Percentiles rank a stretch among this genome's conserved stretches.
Evolutionary conservation across 2,113 vertebrate genomes (phyloP).

Genomic region (Dasyurus viverrinus): DNA sequence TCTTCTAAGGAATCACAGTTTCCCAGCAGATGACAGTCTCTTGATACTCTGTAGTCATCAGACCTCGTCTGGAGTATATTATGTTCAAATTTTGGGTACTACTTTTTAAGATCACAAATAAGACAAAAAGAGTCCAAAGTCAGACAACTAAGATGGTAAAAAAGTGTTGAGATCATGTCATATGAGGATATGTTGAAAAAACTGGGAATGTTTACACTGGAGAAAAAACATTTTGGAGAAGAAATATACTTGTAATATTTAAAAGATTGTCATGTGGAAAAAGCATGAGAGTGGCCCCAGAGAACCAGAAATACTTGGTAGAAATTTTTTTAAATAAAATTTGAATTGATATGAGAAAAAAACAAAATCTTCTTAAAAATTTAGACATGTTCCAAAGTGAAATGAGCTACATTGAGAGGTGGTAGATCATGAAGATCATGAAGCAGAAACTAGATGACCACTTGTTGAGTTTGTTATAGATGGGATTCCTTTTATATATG

Average conservation of each 20-base stretch:
- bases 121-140: not conserved
- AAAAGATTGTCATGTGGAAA: not conserved
- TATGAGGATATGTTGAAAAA: not conserved
- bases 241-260: not conserved
- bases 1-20: not conserved
- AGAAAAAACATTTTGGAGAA: not conserved
- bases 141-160: not conserved
- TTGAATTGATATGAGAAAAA: not conserved
- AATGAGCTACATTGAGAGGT: not conserved
- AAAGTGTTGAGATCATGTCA: not conserved
- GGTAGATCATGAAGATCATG: not conserved
- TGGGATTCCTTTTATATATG: not conserved
- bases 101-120: not conserved
- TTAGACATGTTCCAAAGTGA: not conserved
- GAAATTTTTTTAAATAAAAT: not conserved
- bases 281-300: not conserved
- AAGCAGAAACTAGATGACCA: not conserved
- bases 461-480: not conserved
- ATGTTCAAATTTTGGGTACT: not conserved
- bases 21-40: not conserved
- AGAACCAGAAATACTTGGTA: not conserved
- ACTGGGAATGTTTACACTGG: not conserved
- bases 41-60: not conserved
- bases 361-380: not conserved
- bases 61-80: not conserved